A percentile compares a stretch with the other conserved stretches of the same genome.
These are phyloP conservation scores for Chanos chanos DNA, from an alignment of 2,797 vertebrate species.

Conservation along the genomic window DNA sequence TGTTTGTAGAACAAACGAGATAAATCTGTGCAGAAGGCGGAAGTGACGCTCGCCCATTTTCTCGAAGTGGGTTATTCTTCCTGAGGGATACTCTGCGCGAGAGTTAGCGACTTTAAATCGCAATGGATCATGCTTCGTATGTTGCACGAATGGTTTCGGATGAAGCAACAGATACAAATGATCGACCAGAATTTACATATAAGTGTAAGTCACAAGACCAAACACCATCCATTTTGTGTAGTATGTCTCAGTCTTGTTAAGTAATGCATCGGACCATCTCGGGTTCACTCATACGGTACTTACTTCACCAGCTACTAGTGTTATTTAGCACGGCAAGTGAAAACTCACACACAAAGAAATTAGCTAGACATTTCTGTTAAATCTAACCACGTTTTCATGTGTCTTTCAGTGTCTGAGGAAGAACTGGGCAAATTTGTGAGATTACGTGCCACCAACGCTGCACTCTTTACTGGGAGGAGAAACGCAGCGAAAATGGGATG, in stretches of 20 bases:
- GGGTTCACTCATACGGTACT: not conserved
- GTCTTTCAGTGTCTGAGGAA: constrained; percentile 53
- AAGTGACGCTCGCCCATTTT: no score
- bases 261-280: not conserved
- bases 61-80: constrained; percentile 36
- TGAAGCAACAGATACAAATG: constrained; percentile 23
- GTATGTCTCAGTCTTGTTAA: not conserved
- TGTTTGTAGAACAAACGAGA: no score
- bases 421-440: constrained; percentile 65
- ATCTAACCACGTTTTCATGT: not conserved
- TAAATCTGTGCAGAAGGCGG: no score
- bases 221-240: not conserved
- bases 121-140: constrained; percentile 47
- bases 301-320: not conserved
- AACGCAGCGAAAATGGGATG: constrained; percentile 64
- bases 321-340: no score
- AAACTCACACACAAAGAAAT: not conserved
- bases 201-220: constrained; percentile 55
- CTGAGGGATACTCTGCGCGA: no score
- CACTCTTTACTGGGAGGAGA: constrained; percentile 66
- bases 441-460: constrained; percentile 62
- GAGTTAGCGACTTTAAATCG: constrained; percentile 8
- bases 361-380: not conserved
- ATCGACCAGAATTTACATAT: constrained; percentile 50
- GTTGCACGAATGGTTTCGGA: constrained; percentile 38